Base-by-base conservation (phyloP, 2,797 vertebrate species). In the Pangasius larnaudii region DNA sequence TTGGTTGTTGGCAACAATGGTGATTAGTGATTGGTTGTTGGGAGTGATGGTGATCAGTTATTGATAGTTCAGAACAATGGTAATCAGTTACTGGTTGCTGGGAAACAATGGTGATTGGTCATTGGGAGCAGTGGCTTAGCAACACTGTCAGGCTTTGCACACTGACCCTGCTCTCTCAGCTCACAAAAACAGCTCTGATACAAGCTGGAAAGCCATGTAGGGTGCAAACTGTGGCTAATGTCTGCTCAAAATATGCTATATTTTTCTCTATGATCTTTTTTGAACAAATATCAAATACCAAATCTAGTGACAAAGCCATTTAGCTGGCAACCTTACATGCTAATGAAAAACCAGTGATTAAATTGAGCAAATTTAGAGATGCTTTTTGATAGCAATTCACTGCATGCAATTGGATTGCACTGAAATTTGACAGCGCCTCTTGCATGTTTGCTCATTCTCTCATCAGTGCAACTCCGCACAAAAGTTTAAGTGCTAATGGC, bases 381-480 rank as follows among this genome's bases (percentile, higher is more conserved):
- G 51, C 49, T 80, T 86, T 79, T 71, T 36, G 63, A 85, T 86
- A 72, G 51, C 33, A 42, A 65, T 88, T 71, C 30, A 61, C 74
- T 49, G 56, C 2, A 30, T 77, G 81, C n/a, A 79, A 87, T 86
- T 84, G 49, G 87, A 72, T 24, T 69, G 84, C 61, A 36, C 58
- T 79, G 42, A 49, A 67, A 46, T 82, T 61, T 42, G 36, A 83
- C 83, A 86, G 78, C 75, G 39, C 51, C 49, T 16, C 83, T 81
- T 13, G 24, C 49, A 51, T 61, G 85, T 89, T 90, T 81, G 51
- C 77, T 75, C 87, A 81, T 72, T 61, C 53, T 59, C 85, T 77
- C 84, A 72, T 65, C 85, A 84, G 85, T 87, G 82, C 90, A 85
- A 90, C 86, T 88, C 91, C 88, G 88, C 88, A 72, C 87, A 90